Evolutionary conservation across 2,797 vertebrate species (phyloP).

Genomic region (Sphenodon punctatus): DNA sequence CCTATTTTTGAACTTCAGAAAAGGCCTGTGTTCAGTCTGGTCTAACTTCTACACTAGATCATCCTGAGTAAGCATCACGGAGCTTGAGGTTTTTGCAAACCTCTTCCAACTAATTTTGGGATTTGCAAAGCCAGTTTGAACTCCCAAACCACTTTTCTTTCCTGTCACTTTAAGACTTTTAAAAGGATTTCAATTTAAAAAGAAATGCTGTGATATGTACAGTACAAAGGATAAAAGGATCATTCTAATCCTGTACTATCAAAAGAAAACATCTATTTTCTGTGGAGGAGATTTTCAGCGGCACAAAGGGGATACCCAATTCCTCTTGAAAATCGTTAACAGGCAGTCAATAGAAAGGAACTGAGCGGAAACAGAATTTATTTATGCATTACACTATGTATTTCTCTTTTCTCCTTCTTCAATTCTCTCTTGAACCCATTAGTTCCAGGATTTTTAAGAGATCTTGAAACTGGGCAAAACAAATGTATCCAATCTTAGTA

Average conservation of each 20-base stretch:
- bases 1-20: accelerated
- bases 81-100: accelerated
- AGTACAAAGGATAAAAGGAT: accelerated
- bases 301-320: accelerated
- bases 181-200: not conserved
- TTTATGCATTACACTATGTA: no score
- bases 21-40: accelerated
- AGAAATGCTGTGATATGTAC: not conserved
- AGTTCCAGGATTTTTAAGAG: no score
- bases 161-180: not conserved
- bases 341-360: no score
- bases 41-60: not conserved
- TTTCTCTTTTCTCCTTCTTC: no score
- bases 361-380: no score
- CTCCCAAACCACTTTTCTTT: not conserved
- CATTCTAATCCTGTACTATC: not conserved
- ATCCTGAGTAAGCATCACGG: accelerated
- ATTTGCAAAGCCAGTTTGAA: not conserved
- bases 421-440: no score
- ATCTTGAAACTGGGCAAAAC: no score
- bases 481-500: no score
- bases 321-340: no score
- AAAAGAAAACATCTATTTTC: not conserved
- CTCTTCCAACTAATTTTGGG: accelerated
- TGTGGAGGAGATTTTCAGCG: not conserved